phyloP scores from a whole-genome alignment of 2,113 vertebrate genomes.

The Lipophrys pholis region DNA sequence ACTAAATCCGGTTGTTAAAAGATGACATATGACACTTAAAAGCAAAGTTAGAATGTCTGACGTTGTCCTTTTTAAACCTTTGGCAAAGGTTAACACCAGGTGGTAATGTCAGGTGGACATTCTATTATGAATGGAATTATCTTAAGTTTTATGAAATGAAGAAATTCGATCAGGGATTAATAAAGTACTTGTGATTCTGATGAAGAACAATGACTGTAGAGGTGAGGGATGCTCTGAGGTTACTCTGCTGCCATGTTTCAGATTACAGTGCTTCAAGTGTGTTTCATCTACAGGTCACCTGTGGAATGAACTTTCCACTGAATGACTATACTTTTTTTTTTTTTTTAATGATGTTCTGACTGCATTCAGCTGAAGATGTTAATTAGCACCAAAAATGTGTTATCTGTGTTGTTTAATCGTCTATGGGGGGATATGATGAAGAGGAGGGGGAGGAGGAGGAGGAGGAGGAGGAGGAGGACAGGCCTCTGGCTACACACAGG shows the following conservation, averaged over 20 bases:
- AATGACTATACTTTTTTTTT: no score
- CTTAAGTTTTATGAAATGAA: not conserved
- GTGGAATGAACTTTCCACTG: slow-evolving; percentile 1
- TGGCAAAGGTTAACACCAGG: not conserved
- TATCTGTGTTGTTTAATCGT: slow-evolving; percentile 16
- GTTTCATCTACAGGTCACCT: slow-evolving; percentile 33
- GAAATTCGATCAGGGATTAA: slow-evolving; percentile 21
- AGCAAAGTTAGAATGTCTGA: not conserved
- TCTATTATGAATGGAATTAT: slow-evolving; percentile 17
- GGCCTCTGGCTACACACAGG: slow-evolving; percentile 16
- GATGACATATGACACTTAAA: not conserved
- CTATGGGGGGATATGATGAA: slow-evolving; percentile 64
- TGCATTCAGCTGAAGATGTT: not conserved
- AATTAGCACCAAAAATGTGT: not conserved
- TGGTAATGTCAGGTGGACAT: slow-evolving; percentile 12
- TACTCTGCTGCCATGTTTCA: slow-evolving; percentile 34
- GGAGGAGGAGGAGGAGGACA: not conserved
- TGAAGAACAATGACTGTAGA: no score
- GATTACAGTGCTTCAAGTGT: slow-evolving; percentile 13
- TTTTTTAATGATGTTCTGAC: no score
- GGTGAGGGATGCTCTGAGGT: slow-evolving; percentile 35
- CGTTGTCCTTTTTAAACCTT: not conserved
- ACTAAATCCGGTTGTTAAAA: not conserved
- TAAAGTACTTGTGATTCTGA: no score
- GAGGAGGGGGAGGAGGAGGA: no score